Evolutionary conservation across 2,113 vertebrate species (phyloP), one percentile per base, ranked within the genome.

Genomic region (Gadus macrocephalus): DNA sequence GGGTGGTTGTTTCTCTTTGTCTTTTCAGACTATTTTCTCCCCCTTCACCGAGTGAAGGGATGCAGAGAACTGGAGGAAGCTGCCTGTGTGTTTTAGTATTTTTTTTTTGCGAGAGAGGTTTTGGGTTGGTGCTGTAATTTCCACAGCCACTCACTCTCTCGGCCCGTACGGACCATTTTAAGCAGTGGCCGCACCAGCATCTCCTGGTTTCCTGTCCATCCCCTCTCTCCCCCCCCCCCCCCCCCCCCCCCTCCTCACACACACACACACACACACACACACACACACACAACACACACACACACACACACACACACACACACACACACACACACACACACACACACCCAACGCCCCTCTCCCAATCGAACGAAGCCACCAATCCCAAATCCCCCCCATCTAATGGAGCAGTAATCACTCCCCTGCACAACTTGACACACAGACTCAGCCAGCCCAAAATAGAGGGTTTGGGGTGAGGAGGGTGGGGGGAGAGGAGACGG

Each of bases 381-480:
- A 35, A 35, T 5, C 77, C 85, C 31, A 35, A 49, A 7, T 2
- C 42, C 42, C 68, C 81, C 75, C 71, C 66, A 85, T 83, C 86
- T 89, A 91, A 88, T 90, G 86, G 88, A 88, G 85, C 80, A 83
- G 88, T 89, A 90, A 91, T 92, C 88, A 88, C 86, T 89, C 89
- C 87, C 85, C 86, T 87, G 88, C 83, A 89, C 87, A 92, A 90
- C 89, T 89, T 91, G 89, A 90, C 88, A 89, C 85, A 89, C 89
- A 84, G 86, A 84, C 86, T 87, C 82, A 77, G 80, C 82, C 84
- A 86, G 86, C 81, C 87, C 83, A 83, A 89, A 90, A 91, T 88
- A 90, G 86, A 88, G 2, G 86, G 82, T 88, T 76, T 75, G 78
- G 55, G 78, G 82, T 85, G 83, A 80, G 78, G 70, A 73, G 85